Conservation (phyloP, 2,113 vertebrate species). For the Mesoclemmys tuberculata region DNA sequence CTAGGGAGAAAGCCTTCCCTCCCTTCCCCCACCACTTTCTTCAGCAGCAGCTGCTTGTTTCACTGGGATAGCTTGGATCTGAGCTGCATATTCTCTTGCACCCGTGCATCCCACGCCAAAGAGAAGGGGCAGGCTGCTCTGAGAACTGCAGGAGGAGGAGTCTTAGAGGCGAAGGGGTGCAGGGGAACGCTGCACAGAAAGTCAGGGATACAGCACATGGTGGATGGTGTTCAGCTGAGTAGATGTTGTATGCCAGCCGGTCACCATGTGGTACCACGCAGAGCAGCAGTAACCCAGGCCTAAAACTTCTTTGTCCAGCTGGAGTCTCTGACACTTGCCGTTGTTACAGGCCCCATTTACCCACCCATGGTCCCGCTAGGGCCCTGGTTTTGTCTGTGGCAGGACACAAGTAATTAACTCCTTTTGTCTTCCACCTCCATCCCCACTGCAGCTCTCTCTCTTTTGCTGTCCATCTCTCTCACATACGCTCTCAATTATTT, state of each 20-base stretch:
- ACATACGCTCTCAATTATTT: not conserved
- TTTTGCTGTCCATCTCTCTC: not conserved
- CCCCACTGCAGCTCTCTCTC: not conserved
- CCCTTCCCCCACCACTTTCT: not conserved
- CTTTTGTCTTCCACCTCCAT: not conserved
- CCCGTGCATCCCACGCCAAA: not conserved
- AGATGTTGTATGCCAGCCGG: no score
- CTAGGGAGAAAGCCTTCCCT: not conserved
- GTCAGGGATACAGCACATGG: not conserved
- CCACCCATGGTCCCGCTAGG: not conserved
- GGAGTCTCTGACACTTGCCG: not conserved
- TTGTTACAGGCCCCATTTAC: not conserved
- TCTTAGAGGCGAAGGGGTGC: not conserved
- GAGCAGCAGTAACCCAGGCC: not conserved
- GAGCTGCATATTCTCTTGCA: not conserved
- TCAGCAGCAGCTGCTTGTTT: fast-evolving
- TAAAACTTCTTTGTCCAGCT: not conserved
- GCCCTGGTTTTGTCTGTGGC: not conserved
- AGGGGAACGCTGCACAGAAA: not conserved
- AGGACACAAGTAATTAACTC: not conserved
- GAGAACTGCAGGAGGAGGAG: not conserved
- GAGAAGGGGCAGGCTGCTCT: not conserved
- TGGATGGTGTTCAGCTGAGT: not conserved
- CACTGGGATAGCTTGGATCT: not conserved
- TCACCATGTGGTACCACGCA: not conserved